Base-by-base conservation (phyloP, 2,797 vertebrate species). In the Mormyrops attenuatus region DNA sequence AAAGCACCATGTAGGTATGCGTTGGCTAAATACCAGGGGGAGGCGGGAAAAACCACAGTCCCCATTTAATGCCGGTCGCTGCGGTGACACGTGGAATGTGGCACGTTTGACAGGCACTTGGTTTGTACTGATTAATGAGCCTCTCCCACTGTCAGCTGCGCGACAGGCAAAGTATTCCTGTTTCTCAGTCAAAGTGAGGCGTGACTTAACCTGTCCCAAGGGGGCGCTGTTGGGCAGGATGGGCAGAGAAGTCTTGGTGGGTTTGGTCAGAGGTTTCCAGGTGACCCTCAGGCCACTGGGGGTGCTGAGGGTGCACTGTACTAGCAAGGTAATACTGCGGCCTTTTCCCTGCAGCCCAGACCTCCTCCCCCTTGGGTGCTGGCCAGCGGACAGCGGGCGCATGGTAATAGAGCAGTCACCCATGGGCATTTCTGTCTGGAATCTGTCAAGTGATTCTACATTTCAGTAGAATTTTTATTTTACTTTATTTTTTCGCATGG, bases 51-150 rank as follows among this genome's bases (percentile, higher is more conserved):
- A 38, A 30, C 38, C 63, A 66, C 55, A 49, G 3, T 26, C 20
- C 34, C 38, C 11, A 22, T 88, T 41, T 88, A 13, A 20, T 3
- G 17, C 7, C 41, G 34, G 85, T n/a, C 5, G 20, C 53, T 47
- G 17, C 0, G 1, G 53, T 41, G 53, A 63, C 53, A 38, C 9
- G 34, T 38, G 20, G 53, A 60, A 60, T n/a, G 53, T 17, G 44
- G 34, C 53, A n/a, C 30, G 2, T 88, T 88, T 88, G 57, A 69
- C 57, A 69, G 60, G 41, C 60, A 50, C 20, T 69, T 49, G 87
- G 60, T 88, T 60, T 66, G 38, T 41, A 11, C 60, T 66, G 87
- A 69, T 47, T 73, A 88, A 88, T 88, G 41, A 87, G 87, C 53
- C 38, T 88, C 87, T 88, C 60, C 53, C 44, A 26, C 38, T 20